phyloP scores from a whole-genome alignment of 2,888 invertebrate species.

The Griposia aprilina region DNA sequence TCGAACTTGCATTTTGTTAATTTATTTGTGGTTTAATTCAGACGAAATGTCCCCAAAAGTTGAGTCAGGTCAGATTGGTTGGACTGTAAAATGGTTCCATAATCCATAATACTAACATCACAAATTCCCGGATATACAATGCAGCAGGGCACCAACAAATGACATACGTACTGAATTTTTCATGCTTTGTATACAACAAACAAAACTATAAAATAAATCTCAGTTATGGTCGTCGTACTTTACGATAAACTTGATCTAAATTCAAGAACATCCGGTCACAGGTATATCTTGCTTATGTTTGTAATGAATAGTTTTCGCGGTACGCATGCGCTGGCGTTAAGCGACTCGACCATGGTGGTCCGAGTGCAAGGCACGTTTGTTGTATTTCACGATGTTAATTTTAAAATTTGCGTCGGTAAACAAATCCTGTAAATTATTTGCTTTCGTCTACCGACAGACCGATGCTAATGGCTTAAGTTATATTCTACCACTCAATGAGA shows the following conservation, averaged over 20 bases:
- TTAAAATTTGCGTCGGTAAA: slow-evolving; percentile 89
- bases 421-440: slow-evolving; percentile 84
- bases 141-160: slow-evolving; percentile 6
- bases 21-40: background rate
- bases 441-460: slow-evolving; percentile 76
- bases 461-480: slow-evolving; percentile 72
- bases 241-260: slow-evolving; percentile 51
- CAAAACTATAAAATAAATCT: slow-evolving; percentile 39
- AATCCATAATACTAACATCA: background rate
- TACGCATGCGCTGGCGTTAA: slow-evolving; percentile 69
- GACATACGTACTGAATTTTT: slow-evolving; percentile 27
- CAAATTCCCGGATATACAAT: slow-evolving; percentile 2
- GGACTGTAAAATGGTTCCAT: background rate
- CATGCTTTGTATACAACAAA: slow-evolving; percentile 22
- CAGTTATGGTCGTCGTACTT: slow-evolving; percentile 39
- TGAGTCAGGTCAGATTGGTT: too few species aligned
- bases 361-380: slow-evolving; percentile 85
- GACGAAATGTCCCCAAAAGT: background rate
- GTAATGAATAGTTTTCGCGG: slow-evolving; percentile 69
- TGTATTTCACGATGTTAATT: slow-evolving; percentile 88
- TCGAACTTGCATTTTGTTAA: background rate
- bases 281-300: slow-evolving; percentile 49
- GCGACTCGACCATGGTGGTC: slow-evolving; percentile 85
- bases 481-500: slow-evolving; percentile 47
- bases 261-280: slow-evolving; percentile 65